Base-by-base conservation (phyloP, 2,888 invertebrate genomes). In the Acronicta psi region DNA sequence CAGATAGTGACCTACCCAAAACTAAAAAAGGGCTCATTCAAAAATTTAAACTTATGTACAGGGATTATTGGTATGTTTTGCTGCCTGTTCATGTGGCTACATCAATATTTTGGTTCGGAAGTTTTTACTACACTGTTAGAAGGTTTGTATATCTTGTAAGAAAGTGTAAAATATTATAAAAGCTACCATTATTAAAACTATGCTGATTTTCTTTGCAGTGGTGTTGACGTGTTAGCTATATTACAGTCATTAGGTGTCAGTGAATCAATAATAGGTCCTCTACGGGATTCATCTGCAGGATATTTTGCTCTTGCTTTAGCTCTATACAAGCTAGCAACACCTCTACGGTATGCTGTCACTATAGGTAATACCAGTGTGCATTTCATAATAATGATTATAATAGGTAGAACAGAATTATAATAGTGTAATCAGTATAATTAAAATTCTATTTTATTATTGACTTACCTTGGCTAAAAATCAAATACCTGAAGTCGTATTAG, bases 21-120 rank as follows among this genome's bases (percentile, higher is more conserved):
- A 82, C 89, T 73, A 95, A 97, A 85, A 82, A 92, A 74, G 95
- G 96, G 0, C 84, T 98, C 2, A 96, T 98, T 82, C 95, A 97
- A 77, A 96, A 96, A 81, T 98, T 99, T 89, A 99, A 98, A 88
- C 94, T 96, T 82, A 97, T 99, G 96, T 98, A 98, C 85, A 97
- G 97, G 86, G 97, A 99, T 84, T 99, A 99, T 91, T 99, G 99
- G 98, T 99, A 99, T 91, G 97, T 99, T 53, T 92, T 99, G 57
- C 94, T 99, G 57, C 99, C 98, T 5, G 99, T 99, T 2, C 99
- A 99, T 91, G 83, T 97, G 46, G 95, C 96, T 16, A 99, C 99
- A 10, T 99, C 99, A 2, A 93, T 96, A 31, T 94, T 97, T 55
- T 99, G 99, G 99, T 96, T 97, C 87, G 97, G 97, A 14, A 93